Conservation (phyloP, 2,113 vertebrate genomes). For the Glaucomys volans region DNA sequence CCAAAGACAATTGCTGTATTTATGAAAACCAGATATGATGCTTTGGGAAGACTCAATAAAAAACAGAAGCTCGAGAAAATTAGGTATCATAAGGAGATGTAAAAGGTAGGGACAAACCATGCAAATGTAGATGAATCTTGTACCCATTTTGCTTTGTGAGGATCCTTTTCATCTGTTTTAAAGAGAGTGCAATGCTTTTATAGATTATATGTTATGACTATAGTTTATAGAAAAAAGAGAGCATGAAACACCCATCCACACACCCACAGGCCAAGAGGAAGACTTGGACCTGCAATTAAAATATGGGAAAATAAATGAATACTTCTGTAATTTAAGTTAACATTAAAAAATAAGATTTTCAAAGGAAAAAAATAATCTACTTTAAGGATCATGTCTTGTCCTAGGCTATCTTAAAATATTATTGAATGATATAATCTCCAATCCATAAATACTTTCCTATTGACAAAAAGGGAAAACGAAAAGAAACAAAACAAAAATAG, state of each 20-base stretch:
- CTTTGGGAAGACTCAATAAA: not conserved
- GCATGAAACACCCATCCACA: not conserved
- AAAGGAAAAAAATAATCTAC: not conserved
- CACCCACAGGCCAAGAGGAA: not conserved
- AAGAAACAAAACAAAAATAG: not conserved
- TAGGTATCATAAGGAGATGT: not conserved
- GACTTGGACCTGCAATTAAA: not conserved
- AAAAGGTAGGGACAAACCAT: not conserved
- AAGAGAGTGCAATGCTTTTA: not conserved
- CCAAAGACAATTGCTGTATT: not conserved
- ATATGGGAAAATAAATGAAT: not conserved
- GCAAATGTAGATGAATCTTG: not conserved
- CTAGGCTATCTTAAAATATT: not conserved
- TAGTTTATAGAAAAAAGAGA: not conserved
- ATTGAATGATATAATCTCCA: not conserved
- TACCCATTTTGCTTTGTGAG: not conserved
- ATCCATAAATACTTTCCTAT: not conserved
- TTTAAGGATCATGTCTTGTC: not conserved
- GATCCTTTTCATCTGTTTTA: not conserved
- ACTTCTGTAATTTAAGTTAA: not conserved
- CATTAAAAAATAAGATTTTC: not conserved
- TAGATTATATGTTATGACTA: not conserved
- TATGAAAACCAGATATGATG: not conserved
- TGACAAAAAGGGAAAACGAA: not conserved
- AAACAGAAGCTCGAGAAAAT: not conserved